These are phyloP conservation scores for Xestobium rufovillosum DNA, from an alignment of 2,888 invertebrate species.

Conservation along the genomic window DNA sequence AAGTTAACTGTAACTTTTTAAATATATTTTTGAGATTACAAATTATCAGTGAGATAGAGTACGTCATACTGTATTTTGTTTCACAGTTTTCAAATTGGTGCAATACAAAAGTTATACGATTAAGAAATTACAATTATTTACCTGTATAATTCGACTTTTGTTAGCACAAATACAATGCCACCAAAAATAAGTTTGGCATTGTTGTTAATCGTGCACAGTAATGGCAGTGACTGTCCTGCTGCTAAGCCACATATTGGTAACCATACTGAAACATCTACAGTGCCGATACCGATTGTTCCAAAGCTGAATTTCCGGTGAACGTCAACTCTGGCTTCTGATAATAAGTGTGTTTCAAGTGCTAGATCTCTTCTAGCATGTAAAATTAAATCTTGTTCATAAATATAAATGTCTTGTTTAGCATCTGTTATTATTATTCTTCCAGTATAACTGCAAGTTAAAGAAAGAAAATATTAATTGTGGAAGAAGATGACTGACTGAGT, in stretches of 20 bases:
- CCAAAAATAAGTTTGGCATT: slow-evolving; percentile 28
- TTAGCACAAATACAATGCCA: slow-evolving; percentile 28
- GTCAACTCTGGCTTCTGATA: slow-evolving; percentile 23
- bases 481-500: too few species aligned
- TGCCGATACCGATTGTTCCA: slow-evolving; percentile 23
- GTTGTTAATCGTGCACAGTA: slow-evolving; percentile 28
- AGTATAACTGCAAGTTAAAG: slow-evolving; percentile 20
- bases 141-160: slow-evolving; percentile 30
- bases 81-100: too few species aligned
- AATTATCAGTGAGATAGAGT: too few species aligned
- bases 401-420: slow-evolving; percentile 15
- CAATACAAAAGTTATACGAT: too few species aligned
- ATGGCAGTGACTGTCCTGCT: slow-evolving; percentile 28
- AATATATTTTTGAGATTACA: too few species aligned
- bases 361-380: slow-evolving; percentile 24
- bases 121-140: too few species aligned
- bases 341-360: slow-evolving; percentile 23
- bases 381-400: slow-evolving; percentile 23
- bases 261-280: slow-evolving; percentile 27
- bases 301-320: slow-evolving; percentile 24
- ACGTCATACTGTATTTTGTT: too few species aligned
- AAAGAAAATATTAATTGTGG: neutral
- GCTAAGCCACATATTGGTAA: slow-evolving; percentile 29
- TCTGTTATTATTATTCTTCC: slow-evolving; percentile 23
- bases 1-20: too few species aligned